A percentile compares a stretch with the other conserved stretches of the same genome.
These are phyloP conservation scores for Cassiopea xamachana DNA, from an alignment of 30 jellyfish, hydroid and myxozoan species.

Conservation along the genomic window DNA sequence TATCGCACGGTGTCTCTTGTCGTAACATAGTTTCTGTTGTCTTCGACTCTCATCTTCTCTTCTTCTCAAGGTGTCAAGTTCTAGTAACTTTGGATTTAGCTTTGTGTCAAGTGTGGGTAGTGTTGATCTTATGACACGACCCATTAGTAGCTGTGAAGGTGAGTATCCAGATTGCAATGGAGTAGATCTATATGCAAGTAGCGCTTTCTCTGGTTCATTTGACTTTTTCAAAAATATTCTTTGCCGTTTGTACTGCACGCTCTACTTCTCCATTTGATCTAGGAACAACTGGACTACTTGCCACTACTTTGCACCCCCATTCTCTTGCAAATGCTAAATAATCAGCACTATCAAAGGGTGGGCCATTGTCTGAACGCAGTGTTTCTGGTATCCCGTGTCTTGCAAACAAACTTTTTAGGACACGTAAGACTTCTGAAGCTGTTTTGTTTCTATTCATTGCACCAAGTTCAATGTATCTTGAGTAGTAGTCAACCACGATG, in stretches of 20 bases:
- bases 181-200: constrained; percentile 68
- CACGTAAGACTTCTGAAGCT: constrained; percentile 25
- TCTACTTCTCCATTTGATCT: constrained; percentile 70
- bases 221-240: constrained; percentile 32
- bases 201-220: constrained; percentile 56
- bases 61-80: constrained; percentile 11
- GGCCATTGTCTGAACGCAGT: constrained; percentile 64
- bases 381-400: constrained; percentile 68
- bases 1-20: constrained; percentile 49
- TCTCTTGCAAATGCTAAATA: constrained; percentile 33
- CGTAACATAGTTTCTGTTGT: constrained; percentile 41
- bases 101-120: constrained; percentile 4
- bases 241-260: constrained; percentile 67
- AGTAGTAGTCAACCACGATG: constrained; percentile 27
- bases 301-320: constrained; percentile 34
- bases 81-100: constrained; percentile 13
- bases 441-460: constrained; percentile 38
- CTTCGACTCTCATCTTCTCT: constrained; percentile 36
- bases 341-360: constrained; percentile 56
- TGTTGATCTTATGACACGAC: constrained; percentile 44
- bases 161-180: constrained; percentile 54
- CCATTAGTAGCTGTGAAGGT: constrained; percentile 50
- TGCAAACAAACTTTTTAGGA: constrained; percentile 18
- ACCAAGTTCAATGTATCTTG: constrained; percentile 61
- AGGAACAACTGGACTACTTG: constrained; percentile 66